These are phyloP conservation scores for Neuroterus valhalla DNA, from an alignment of 1,140 invertebrate species.

Conservation along the genomic window DNA sequence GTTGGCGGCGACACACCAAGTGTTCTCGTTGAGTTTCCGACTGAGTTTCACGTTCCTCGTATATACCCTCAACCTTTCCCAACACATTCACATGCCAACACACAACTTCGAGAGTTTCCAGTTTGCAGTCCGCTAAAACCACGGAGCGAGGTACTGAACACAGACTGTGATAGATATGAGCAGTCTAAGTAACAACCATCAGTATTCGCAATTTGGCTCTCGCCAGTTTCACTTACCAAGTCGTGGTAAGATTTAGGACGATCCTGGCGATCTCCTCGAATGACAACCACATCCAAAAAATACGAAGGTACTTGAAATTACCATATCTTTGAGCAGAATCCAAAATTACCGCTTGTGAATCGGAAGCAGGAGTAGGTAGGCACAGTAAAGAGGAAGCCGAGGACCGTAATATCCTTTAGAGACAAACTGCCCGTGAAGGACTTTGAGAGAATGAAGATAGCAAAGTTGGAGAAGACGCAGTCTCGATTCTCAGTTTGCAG, in stretches of 20 bases:
- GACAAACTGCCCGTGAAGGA: slow-evolving; percentile 21
- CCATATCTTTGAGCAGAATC: neutral
- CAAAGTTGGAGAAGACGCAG: slow-evolving; percentile 19
- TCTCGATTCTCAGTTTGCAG: neutral
- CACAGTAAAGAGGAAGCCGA: slow-evolving; percentile 9
- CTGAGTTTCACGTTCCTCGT: slow-evolving; percentile 45
- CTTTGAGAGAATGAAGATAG: slow-evolving; percentile 21
- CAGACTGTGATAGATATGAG: slow-evolving; percentile 65
- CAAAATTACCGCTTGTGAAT: slow-evolving; percentile 1
- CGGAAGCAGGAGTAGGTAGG: neutral
- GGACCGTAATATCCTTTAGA: slow-evolving; percentile 10
- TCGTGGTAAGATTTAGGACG: slow-evolving; percentile 54
- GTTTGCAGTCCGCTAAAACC: slow-evolving; percentile 46
- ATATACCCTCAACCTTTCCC: slow-evolving; percentile 36
- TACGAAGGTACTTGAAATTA: neutral
- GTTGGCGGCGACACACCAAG: slow-evolving; percentile 68
- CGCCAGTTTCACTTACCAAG: slow-evolving; percentile 54
- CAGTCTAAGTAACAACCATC: slow-evolving; percentile 66
- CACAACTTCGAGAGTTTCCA: slow-evolving; percentile 46
- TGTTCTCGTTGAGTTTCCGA: slow-evolving; percentile 60
- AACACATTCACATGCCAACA: slow-evolving; percentile 38
- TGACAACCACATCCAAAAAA: neutral
- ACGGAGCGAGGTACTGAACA: slow-evolving; percentile 37
- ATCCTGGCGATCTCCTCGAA: slow-evolving; percentile 20
- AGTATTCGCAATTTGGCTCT: slow-evolving; percentile 49